Conservation (phyloP, 2,888 invertebrate species). For the Metacarcinus magister region DNA sequence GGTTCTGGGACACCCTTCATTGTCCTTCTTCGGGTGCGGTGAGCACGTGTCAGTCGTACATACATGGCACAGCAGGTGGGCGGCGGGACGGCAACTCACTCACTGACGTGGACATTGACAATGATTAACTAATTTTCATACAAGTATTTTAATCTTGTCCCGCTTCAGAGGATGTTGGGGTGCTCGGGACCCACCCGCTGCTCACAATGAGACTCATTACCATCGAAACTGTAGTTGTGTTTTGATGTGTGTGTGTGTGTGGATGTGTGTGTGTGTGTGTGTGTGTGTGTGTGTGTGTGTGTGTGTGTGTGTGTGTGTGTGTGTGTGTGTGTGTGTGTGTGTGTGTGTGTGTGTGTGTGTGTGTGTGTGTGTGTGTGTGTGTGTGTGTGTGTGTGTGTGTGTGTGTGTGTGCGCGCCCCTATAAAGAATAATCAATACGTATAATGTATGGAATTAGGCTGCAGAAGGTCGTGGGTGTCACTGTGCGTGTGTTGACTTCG, state of each 20-base stretch:
- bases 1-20: background rate
- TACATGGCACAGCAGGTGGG: background rate
- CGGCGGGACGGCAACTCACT: background rate
- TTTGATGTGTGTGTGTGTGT: background rate
- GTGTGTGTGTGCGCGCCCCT: constrained; percentile 13
- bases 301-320: constrained; percentile 18
- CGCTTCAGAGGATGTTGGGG: background rate
- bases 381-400: constrained; percentile 13
- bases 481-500: background rate
- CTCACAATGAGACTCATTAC: background rate
- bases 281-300: constrained; percentile 2
- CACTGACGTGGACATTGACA: background rate
- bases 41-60: background rate
- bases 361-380: constrained; percentile 18
- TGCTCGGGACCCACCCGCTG: background rate
- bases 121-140: background rate
- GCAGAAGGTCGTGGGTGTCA: background rate
- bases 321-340: constrained; percentile 3
- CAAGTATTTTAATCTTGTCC: background rate
- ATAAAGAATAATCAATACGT: background rate
- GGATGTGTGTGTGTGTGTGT: background rate
- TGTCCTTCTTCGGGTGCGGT: background rate
- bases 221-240: background rate
- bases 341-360: background rate
- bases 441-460: constrained; percentile 41